Base-by-base conservation (phyloP, 2,113 vertebrate genomes). In the Talpa occidentalis region DNA sequence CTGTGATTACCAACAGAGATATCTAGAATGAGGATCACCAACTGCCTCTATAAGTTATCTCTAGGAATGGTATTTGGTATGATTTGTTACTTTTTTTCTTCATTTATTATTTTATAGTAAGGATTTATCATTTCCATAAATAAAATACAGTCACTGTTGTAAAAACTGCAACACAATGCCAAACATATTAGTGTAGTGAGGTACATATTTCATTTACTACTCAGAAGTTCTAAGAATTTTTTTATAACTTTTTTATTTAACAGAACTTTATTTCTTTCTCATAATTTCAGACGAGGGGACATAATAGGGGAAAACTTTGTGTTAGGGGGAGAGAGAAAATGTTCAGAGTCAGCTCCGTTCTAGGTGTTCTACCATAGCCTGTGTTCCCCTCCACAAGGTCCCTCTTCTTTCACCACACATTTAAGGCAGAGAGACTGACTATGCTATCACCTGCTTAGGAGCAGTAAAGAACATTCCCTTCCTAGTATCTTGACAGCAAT, bases 101-200 rank as follows among this genome's bases (percentile, higher is more conserved):
- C n/a, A 44, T 24, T 86, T 64, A 26, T 66, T 67, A 60, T 52
- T 66, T 40, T 37, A 77, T 90, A 59, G 69, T n/a, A 87, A 66
- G 10, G 2, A 67, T 69, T 54, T 85, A 52, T 69, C 6, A 52
- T 30, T 81, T 66, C 72, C 66, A 62, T 49, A 62, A 67, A 62
- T n/a, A 49, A 92, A 56, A 56, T 54, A 52, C 77, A 79, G 30
- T 70, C 37, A 78, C 8, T 76, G 2, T 32, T 69, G 10, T 35
- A 49, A 93, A 84, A 85, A 86, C 15, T 72, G 30, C 24, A 70
- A 91, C 28, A 52, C 72, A 85, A 70, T 72, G 40, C 12, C 86
- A 91, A 78, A 49, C 3, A 69, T 62, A 56, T 70, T 19, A 95
- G 12, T 79, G 10, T 24, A 87, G 17, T 81, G 47, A 66, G 47